Base-by-base conservation (phyloP, 2,888 invertebrate species). In the Cepaea hortensis region DNA sequence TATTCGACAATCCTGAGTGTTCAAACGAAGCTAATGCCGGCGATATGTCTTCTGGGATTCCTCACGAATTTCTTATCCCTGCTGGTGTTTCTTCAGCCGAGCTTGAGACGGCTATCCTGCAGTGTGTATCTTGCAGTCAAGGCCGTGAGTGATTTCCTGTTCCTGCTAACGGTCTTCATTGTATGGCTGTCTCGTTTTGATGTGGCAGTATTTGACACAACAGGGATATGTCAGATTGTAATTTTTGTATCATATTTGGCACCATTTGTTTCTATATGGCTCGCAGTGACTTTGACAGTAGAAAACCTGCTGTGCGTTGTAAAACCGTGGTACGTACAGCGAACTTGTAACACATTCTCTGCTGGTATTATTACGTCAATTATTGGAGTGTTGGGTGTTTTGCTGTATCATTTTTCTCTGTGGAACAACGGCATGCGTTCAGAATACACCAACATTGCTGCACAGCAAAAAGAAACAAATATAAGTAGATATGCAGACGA, bases 221-320 rank as follows among this genome's bases (percentile, higher is more conserved):
- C 93, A 87, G 94, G 94, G 7, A 88, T 94, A 76, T 94, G 94
- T 94, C 94, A 93, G 9, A 93, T 94, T 84, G 91, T 94, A 20
- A 88, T 94, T 15, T 93, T 92, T 6, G 90, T 93, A 15, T 91
- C 91, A 46, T 94, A 94, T 94, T 90, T 93, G 6, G 93, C 94
- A 87, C 94, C 94, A 35, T 93, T 94, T 85, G 89, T 94, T 15
- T 93, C 94, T 23, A 90, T 94, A 61, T 93, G 91, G 85, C 93
- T 94, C 92, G 70, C 84, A 5, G 90, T 91, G 15, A 94, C 93
- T 81, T 90, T 91, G 35, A 94, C 94, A 61, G 89, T 95, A 72
- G 94, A 94, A 89, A 93, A 93, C 83, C 91, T 95, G n/a, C 94
- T 92, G 88, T 94, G 94, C 23, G 90, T 94, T 79, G 93, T 94